A percentile compares a stretch with the other conserved stretches of the same genome.
Conservation (phyloP, 2,888 invertebrate species). For the Drosophila cognata region DNA sequence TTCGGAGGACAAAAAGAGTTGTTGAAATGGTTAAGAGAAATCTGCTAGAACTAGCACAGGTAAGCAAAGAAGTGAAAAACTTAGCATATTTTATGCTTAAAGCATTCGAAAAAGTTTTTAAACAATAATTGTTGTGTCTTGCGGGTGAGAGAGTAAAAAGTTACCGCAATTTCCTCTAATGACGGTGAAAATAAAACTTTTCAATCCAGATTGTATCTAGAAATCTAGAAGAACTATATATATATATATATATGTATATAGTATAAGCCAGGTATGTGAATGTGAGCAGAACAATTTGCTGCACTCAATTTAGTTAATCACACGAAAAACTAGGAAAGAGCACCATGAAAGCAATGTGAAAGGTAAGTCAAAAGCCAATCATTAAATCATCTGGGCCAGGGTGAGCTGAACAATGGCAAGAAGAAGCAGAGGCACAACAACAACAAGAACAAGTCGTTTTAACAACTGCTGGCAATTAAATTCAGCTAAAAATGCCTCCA, state of each 20-base stretch:
- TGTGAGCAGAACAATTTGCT: slow-evolving; percentile 18
- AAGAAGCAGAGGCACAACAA: neutral
- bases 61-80: neutral
- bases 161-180: neutral
- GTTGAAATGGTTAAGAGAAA: neutral
- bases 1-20: neutral
- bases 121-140: neutral
- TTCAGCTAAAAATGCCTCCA: slow-evolving; percentile 44
- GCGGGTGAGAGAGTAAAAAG: neutral
- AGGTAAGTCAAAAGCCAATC: slow-evolving; percentile 35
- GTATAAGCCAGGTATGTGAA: neutral
- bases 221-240: neutral
- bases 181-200: neutral
- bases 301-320: slow-evolving; percentile 43
- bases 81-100: neutral
- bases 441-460: slow-evolving; percentile 20
- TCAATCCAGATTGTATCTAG: neutral
- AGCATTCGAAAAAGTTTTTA: neutral
- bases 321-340: slow-evolving; percentile 20
- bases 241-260: neutral
- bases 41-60: neutral
- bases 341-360: neutral
- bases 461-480: slow-evolving; percentile 52
- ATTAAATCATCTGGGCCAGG: slow-evolving; percentile 25
- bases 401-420: neutral